phyloP scores from a whole-genome alignment of 2,113 vertebrate species.

The Agelaius phoeniceus region DNA sequence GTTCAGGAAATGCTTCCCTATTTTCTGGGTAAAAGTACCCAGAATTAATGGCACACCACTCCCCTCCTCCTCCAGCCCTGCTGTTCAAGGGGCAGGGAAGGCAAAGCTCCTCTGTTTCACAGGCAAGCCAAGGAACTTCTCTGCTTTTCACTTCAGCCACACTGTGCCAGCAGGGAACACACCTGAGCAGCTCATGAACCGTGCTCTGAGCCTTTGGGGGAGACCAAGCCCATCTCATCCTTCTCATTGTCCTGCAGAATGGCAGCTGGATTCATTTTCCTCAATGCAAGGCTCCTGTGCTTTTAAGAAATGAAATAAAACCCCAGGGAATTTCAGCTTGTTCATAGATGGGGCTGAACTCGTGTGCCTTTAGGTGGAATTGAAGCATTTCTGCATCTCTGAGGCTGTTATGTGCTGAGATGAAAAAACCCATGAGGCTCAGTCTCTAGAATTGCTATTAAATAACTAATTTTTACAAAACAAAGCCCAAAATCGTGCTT shows the following conservation, averaged over 20 bases:
- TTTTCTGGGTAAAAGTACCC: neutral
- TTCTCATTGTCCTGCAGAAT: neutral
- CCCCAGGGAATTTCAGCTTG: neutral
- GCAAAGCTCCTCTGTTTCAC: neutral
- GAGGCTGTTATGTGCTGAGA: neutral
- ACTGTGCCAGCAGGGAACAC: neutral
- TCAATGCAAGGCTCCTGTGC: neutral
- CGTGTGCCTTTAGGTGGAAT: neutral
- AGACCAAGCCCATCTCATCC: neutral
- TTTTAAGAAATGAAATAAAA: neutral
- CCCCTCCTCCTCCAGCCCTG: neutral
- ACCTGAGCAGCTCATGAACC: fast-evolving
- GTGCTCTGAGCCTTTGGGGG: neutral
- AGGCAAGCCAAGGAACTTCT: neutral
- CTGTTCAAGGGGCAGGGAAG: neutral
- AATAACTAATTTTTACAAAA: neutral
- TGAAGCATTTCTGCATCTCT: neutral
- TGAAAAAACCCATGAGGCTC: fast-evolving
- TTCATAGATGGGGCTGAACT: neutral
- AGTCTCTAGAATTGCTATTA: neutral
- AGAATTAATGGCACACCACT: neutral
- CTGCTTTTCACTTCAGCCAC: neutral
- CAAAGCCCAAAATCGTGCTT: neutral
- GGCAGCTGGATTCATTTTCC: neutral
- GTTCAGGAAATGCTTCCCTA: neutral